Evolutionary conservation across 2,113 vertebrate genomes (phyloP).

Genomic region (Neodon shergylaensis): DNA sequence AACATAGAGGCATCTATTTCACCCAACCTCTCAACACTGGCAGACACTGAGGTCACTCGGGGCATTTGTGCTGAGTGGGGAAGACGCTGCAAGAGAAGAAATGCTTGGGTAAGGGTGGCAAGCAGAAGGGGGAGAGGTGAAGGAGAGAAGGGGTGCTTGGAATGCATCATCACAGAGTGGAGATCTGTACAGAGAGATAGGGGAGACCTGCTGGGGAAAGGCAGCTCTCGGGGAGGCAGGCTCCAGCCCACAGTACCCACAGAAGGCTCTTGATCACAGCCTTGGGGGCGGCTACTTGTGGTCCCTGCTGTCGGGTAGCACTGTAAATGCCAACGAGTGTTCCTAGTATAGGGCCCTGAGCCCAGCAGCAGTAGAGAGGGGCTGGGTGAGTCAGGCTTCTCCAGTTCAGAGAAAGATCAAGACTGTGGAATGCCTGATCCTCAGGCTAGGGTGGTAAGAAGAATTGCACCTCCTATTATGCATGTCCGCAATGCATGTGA

Average conservation of each 20-base stretch:
- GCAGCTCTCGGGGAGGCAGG: rapidly evolving
- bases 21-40: background rate
- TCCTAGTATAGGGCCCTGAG: background rate
- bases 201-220: background rate
- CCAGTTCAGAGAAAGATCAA: background rate
- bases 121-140: background rate
- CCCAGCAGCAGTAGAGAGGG: background rate
- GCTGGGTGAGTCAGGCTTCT: background rate
- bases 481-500: rapidly evolving
- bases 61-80: background rate
- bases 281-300: background rate
- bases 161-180: background rate
- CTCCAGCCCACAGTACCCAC: background rate
- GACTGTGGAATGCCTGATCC: background rate
- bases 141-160: background rate
- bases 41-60: background rate
- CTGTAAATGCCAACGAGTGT: background rate
- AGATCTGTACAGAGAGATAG: background rate
- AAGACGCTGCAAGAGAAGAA: background rate
- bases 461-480: background rate
- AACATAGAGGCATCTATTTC: background rate
- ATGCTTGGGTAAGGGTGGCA: background rate
- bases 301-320: background rate
- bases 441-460: background rate
- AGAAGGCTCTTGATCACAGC: background rate